Base-by-base conservation (phyloP, 2,113 vertebrate genomes). In the Hymenochirus boettgeri region DNA sequence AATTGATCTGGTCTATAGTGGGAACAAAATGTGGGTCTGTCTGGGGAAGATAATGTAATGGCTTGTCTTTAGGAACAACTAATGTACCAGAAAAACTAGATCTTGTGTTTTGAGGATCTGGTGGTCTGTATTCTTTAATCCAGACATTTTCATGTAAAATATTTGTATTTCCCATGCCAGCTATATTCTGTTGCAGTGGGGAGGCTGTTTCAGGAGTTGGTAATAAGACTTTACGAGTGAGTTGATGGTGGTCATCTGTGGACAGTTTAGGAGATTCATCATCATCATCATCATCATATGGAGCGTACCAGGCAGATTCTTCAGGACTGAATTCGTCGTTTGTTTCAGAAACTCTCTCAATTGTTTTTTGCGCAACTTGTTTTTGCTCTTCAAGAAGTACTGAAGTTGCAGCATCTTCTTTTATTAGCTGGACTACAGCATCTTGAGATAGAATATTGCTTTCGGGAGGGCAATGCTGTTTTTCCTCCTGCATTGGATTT, bases 191-290 rank as follows among this genome's bases (percentile, higher is more conserved):
- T 29, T 84, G 80, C 23, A 91, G 91, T 73, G 80, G 75, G 10
- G 80, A 57, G 77, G 70, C 57, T 76, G 71, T 76, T 0, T 80
- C 82, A 11, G 88, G 87, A 2, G 85, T 89, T 48, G 89, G 85
- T 57, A 89, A 75, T 54, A 89, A 75, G 9, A 88, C 85, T 74
- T 85, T 89, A 11, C 87, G 82, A 51, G 76, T 26, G 1, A 85
- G 85, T 31, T 81, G n/a, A 79, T 72, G 86, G 74, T 1, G 70
- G 6, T 7, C 22, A 69, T 76, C 75, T 25, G 82, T 75, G 69
- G 33, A 1, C 9, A 86, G 84, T 33, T 63, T 76, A 24, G 85
- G 46, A 13, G 37, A 53, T 1, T 81, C 24, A 5, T n/a, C 77
- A 73, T 29, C 15, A 62, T 24, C 65, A n/a, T n/a, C 0, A 0